Base-by-base conservation (phyloP, 2,113 vertebrate species). In the Litocranius walleri region DNA sequence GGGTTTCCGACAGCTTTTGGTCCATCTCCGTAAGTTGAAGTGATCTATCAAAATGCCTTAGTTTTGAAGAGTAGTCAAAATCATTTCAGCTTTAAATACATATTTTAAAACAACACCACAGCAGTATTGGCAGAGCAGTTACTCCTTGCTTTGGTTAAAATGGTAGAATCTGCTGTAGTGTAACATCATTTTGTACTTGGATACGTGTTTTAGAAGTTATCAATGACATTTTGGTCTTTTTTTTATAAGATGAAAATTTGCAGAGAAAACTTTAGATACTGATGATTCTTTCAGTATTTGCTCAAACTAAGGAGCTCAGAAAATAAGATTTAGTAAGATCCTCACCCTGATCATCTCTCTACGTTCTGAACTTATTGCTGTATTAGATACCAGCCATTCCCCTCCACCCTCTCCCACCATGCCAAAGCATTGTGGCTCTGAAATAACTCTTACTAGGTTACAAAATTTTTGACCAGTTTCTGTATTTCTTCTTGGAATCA, bases 1-100 rank as follows among this genome's bases (percentile, higher is more conserved):
- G 97, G 25, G 15, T 21, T 98, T 86, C 48, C 87, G 95, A 97
- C 43, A 90, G 97, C 67, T 94, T 96, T 80, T 52, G 87, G 88
- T 97, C 97, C 16, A 29, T 87, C 50, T 1, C 1, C 8, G 80
- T 92, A 57, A 83, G 85, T 48, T 80, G 6, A 48, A 91, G 78
- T 8, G 62, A 96, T 89, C 3, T 45, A 87, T 95, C 0, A 1
- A 97, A 97, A 40, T 90, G 13, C 4, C n/a, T 93, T 96, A 29
- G 29, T 91, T 98, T 14, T 56, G 52, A 97, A 96, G 59, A 92
- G 19, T 23, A 15, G 25, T 95, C 62, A 96, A 95, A 95, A 45
- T 5, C 0, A 48, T 94, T 97, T 95, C 56, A 94, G 93, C 89
- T 98, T 77, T 45, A 97, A 40, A 50, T 19, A 52, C 5, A 43